These are phyloP conservation scores for Oreonectes daqikongensis DNA, from an alignment of 2,797 vertebrate species.

Conservation along the genomic window DNA sequence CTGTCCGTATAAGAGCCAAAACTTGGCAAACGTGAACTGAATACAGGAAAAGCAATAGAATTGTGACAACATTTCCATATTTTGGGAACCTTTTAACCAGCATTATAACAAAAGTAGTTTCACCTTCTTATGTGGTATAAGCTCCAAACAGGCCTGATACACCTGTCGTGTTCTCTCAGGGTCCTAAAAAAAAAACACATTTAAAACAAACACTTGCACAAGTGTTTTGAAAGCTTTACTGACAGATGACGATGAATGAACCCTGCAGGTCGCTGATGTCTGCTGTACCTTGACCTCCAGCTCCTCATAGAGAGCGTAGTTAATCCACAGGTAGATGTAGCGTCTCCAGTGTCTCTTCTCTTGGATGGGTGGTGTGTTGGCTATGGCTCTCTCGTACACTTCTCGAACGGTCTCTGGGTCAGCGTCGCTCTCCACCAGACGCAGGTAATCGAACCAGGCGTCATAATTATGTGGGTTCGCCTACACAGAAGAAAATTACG, in stretches of 20 bases:
- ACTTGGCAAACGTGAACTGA: conserved; percentile 98
- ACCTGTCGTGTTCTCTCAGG: conserved; percentile 92
- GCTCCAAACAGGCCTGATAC: conserved; percentile 92
- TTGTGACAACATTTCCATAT: too few relatives aligned
- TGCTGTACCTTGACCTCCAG: conserved; percentile 88
- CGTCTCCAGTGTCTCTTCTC: conserved; percentile 98
- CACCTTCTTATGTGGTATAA: conserved; percentile 98
- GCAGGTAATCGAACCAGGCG: conserved; percentile 96
- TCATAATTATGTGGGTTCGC: conserved; percentile 97
- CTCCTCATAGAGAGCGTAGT: conserved; percentile 95
- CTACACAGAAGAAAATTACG: conserved; percentile 63
- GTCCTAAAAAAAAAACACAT: conserved; percentile 75
- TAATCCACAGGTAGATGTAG: conserved; percentile 98
- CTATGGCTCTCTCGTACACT: conserved; percentile 94
- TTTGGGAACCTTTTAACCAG: too few relatives aligned
- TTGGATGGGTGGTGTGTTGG: conserved; percentile 90
- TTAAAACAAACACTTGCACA: neutral
- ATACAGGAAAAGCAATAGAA: conserved; percentile 22
- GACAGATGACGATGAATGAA: neutral
- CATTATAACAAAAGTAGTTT: neutral
- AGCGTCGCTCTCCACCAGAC: conserved; percentile 92
- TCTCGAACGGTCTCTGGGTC: conserved; percentile 87
- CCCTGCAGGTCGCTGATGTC: neutral
- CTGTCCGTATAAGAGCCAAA: conserved; percentile 91
- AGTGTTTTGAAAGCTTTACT: too few relatives aligned